Conservation (phyloP, 2,888 invertebrate genomes). For the Athrips mouffetella region DNA sequence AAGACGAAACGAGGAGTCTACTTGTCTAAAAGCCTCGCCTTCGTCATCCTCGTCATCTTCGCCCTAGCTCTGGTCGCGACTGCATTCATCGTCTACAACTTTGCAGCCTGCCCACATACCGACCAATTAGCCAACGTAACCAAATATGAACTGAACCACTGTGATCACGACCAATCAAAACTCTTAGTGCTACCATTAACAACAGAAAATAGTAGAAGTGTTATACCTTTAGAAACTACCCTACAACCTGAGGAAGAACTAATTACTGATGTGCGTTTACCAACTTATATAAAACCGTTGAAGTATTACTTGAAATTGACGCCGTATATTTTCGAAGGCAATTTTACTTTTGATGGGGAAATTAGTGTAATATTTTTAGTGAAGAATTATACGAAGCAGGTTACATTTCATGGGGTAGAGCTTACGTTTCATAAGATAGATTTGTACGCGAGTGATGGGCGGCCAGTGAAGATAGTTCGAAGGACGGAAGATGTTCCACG, state of each 20-base stretch:
- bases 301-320: slow-evolving; percentile 84
- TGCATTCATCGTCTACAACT: slow-evolving; percentile 86
- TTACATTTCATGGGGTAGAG: slow-evolving; percentile 87
- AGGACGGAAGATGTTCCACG: slow-evolving; percentile 78
- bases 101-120: slow-evolving; percentile 81
- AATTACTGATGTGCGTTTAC: slow-evolving; percentile 81
- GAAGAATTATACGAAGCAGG: slow-evolving; percentile 79
- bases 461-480: slow-evolving; percentile 46
- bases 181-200: slow-evolving; percentile 60
- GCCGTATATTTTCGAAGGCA: slow-evolving; percentile 85
- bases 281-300: slow-evolving; percentile 81
- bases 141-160: slow-evolving; percentile 64
- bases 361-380: slow-evolving; percentile 81
- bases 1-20: slow-evolving; percentile 79
- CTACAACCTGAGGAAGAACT: slow-evolving; percentile 37
- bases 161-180: slow-evolving; percentile 65
- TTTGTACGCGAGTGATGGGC: slow-evolving; percentile 63
- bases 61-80: slow-evolving; percentile 82
- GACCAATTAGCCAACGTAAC: slow-evolving; percentile 65
- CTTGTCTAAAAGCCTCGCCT: slow-evolving; percentile 81
- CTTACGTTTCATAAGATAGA: slow-evolving; percentile 80
- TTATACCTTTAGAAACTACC: slow-evolving; percentile 53
- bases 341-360: slow-evolving; percentile 88
- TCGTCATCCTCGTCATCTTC: slow-evolving; percentile 81
- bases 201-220: slow-evolving; percentile 58